A percentile compares a stretch with the other conserved stretches of the same genome.
phyloP scores from a whole-genome alignment of 2,113 vertebrate genomes.

The Crotalus viridis region DNA sequence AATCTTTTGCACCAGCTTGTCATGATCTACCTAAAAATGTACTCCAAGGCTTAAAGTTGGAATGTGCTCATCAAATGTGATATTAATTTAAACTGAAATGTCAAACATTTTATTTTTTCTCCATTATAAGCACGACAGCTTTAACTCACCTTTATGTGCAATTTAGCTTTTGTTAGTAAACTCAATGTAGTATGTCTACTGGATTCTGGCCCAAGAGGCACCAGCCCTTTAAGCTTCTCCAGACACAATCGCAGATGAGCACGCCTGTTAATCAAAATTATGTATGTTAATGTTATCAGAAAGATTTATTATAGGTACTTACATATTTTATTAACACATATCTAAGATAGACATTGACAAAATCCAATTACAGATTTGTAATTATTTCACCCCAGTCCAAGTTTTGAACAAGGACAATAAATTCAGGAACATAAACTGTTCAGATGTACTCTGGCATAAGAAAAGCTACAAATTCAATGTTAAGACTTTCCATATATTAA shows the following conservation, averaged over 20 bases:
- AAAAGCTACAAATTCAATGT: neutral
- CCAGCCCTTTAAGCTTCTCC: constrained; percentile 90
- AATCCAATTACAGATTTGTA: neutral
- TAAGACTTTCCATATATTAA: neutral
- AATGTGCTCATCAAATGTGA: neutral
- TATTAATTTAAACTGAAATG: neutral
- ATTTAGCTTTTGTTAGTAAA: constrained; percentile 88
- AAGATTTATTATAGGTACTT: neutral
- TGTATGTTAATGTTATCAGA: accelerated
- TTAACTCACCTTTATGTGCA: constrained; percentile 87
- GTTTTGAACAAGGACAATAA: too few species aligned
- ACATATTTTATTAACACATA: neutral
- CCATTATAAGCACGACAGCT: neutral
- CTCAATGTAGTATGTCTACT: constrained; percentile 91
- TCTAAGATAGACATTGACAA: neutral
- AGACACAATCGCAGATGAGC: constrained; percentile 90
- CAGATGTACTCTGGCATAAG: neutral
- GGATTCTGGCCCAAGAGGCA: constrained; percentile 85
- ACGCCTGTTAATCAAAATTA: constrained; percentile 71
- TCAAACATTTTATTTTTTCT: neutral
- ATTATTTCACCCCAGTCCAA: neutral
- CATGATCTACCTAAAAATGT: neutral
- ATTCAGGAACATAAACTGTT: neutral
- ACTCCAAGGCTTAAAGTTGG: neutral
- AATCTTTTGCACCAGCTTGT: neutral